A percentile compares a stretch with the other conserved stretches of the same genome.
phyloP scores from a whole-genome alignment of 2,113 vertebrate species.

The Festucalex cinctus region DNA sequence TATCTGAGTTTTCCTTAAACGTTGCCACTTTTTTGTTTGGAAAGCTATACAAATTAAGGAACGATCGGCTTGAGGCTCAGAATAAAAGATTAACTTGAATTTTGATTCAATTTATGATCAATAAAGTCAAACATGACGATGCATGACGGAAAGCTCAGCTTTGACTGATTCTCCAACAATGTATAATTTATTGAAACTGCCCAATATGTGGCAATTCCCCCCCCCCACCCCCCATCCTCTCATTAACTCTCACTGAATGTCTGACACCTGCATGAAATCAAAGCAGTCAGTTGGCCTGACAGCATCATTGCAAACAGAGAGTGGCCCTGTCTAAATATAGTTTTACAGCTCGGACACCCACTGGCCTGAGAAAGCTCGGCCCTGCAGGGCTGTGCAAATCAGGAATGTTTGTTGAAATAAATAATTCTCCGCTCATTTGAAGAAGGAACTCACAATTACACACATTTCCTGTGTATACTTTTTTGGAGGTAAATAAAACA shows the following conservation, averaged over 20 bases:
- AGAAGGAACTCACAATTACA: slow-evolving; percentile 74
- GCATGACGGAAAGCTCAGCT: neutral
- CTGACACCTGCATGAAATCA: slow-evolving; percentile 56
- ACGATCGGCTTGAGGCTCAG: neutral
- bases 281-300: slow-evolving; percentile 33
- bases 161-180: neutral
- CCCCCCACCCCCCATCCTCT: no score
- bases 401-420: slow-evolving; percentile 96
- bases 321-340: slow-evolving; percentile 85
- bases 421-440: slow-evolving; percentile 93
- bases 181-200: neutral
- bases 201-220: neutral
- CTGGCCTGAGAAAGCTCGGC: slow-evolving; percentile 60
- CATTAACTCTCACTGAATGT: neutral
- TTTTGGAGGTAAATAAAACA: slow-evolving; percentile 76
- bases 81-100: neutral
- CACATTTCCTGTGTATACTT: slow-evolving; percentile 78
- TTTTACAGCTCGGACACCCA: slow-evolving; percentile 53
- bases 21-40: neutral
- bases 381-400: slow-evolving; percentile 77
- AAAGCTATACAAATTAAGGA: neutral
- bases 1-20: neutral
- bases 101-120: neutral
- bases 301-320: slow-evolving; percentile 46
- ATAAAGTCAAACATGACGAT: no score